Percentiles rank a stretch among this genome's conserved stretches.
Conservation (phyloP, 1,140 invertebrate genomes). For the Drosophila melanica region DNA sequence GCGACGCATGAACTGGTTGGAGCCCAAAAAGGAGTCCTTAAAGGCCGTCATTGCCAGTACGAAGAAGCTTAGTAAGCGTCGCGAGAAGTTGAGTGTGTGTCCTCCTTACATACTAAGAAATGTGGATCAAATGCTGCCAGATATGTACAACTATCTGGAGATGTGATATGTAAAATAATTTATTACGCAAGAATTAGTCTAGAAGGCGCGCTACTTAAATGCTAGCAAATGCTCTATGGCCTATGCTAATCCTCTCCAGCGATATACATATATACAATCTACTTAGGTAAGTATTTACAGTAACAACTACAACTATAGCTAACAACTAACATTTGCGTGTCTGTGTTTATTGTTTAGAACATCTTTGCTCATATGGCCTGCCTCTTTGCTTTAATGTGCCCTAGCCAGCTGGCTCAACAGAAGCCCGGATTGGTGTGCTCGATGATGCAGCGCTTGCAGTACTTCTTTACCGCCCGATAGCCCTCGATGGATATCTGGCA, state of each 20-base stretch:
- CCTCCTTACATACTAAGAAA: conserved; percentile 30
- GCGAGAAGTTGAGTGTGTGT: conserved; percentile 11
- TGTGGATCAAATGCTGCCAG: conserved; percentile 28
- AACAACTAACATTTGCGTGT: conserved; percentile 22
- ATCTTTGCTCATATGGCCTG: conserved; percentile 74
- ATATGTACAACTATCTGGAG: conserved; percentile 23
- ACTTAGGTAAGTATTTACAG: conserved; percentile 55
- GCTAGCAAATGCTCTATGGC: conserved; percentile 56
- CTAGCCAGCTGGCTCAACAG: conserved; percentile 85
- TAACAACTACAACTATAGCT: conserved; percentile 33
- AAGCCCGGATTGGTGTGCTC: conserved; percentile 97
- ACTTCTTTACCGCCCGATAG: conserved; percentile 95
- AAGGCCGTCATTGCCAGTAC: conserved; percentile 31
- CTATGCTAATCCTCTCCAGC: conserved; percentile 54
- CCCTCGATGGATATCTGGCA: conserved; percentile 94
- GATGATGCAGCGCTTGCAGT: conserved; percentile 95
- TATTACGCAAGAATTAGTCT: conserved; percentile 78
- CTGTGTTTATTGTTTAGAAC: conserved; percentile 49
- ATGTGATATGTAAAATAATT: conserved; percentile 61
- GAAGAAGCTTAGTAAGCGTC: neutral
- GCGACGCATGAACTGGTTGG: neutral
- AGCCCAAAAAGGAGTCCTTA: neutral
- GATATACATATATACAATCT: conserved; percentile 27
- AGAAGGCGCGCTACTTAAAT: conserved; percentile 59
- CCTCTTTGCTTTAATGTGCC: conserved; percentile 66